Base-by-base conservation (phyloP, 2,888 invertebrate genomes). In the Opisthograptis luteolata region DNA sequence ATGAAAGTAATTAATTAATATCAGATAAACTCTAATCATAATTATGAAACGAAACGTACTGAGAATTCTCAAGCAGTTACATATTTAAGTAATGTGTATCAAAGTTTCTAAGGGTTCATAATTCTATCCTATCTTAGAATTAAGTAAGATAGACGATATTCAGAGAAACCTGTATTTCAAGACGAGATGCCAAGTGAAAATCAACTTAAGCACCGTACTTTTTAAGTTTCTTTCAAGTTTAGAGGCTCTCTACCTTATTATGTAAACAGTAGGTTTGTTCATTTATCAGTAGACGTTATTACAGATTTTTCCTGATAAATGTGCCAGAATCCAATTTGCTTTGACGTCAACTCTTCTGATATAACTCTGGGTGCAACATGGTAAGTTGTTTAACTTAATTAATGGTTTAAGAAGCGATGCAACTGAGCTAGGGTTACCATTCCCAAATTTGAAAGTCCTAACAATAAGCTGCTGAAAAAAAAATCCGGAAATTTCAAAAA, bases 261-360 rank as follows among this genome's bases (percentile, higher is more conserved):
- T 31, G 64, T 68, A 67, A 73, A 74, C 68, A 37, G 36, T 13
- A 10, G 28, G 36, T 41, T 30, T 41, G 27, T 37, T 42, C 65
- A 68, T 72, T 75, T 66, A 64, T 66, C 62, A 50, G 66, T 65
- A 58, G 66, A 70, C 69, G 73, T 73, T 36, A 40, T 47, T 69
- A 78, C 67, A 69, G 72, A 73, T 74, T 74, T 72, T 60, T 63
- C 65, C 60, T 64, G 68, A 71, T 76, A 73, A 74, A 73, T 70
- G 64, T 62, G 60, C 66, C 51, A 65, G 64, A 72, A 73, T 69
- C 74, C 72, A 78, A 80, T 79, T 77, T 76, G 72, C 73, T 73
- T 27, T 63, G 65, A 72, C 69, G 70, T 75, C 68, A 66, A 66
- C 67, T 71, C 66, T 72, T 71, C 59, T 35, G 71, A 74, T 76